Conservation (phyloP, 2,113 vertebrate genomes). For the Sorex fumeus region DNA sequence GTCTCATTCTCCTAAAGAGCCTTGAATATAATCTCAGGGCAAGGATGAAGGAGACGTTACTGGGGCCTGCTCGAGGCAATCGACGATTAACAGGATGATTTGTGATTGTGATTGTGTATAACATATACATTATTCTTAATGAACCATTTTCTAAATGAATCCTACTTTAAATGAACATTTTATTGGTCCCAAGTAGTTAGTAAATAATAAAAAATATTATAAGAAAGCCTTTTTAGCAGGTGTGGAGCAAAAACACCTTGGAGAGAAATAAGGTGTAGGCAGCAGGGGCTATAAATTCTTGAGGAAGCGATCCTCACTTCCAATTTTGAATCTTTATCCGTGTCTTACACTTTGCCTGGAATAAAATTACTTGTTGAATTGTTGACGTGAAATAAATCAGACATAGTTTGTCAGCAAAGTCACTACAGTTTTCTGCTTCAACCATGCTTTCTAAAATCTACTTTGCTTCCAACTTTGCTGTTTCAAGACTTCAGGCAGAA, state of each 20-base stretch:
- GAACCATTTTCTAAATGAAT: conserved; percentile 1
- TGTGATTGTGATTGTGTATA: too few species aligned
- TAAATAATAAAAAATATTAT: conserved; percentile 3
- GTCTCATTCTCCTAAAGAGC: too few species aligned
- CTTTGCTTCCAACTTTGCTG: conserved; percentile 50
- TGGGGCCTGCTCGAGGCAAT: too few species aligned
- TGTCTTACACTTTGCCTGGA: conserved; percentile 21
- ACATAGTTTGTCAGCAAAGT: conserved; percentile 66
- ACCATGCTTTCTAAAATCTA: conserved; percentile 59
- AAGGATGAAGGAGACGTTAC: too few species aligned
- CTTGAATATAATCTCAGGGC: too few species aligned
- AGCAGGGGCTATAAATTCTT: neutral
- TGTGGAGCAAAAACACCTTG: neutral
- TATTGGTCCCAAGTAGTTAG: neutral
- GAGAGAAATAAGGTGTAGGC: neutral
- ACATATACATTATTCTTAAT: conserved; percentile 34
- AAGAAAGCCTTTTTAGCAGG: neutral
- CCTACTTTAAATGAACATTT: neutral
- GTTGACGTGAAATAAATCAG: conserved; percentile 42
- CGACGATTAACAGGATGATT: too few species aligned
- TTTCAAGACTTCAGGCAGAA: neutral
- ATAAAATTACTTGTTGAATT: conserved; percentile 67
- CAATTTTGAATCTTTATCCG: conserved; percentile 20
- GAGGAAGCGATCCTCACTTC: neutral
- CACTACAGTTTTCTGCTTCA: conserved; percentile 68